These are phyloP conservation scores for Cyclargus thomasi DNA, from an alignment of 1,140 invertebrate species.

Conservation along the genomic window DNA sequence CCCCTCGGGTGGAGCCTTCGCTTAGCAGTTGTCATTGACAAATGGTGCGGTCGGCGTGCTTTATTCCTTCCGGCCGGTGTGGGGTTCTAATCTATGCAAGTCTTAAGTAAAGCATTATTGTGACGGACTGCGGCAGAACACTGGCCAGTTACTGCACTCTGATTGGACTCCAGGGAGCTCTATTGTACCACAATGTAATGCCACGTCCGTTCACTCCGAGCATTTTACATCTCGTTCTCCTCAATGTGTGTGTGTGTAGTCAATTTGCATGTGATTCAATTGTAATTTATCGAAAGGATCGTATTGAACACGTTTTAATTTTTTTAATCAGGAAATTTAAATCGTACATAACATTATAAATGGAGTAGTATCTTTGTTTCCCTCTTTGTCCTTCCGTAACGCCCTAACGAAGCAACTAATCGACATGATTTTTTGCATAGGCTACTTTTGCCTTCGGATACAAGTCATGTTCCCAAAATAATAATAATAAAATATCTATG, in stretches of 20 bases:
- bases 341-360: too few relatives aligned
- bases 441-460: too few relatives aligned
- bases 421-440: too few relatives aligned
- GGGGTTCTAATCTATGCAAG: constrained; percentile 32
- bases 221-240: not conserved
- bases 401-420: too few relatives aligned
- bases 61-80: constrained; percentile 29
- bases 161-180: not conserved
- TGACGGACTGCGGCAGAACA: not conserved
- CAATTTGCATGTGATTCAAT: not conserved
- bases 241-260: not conserved
- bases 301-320: not conserved
- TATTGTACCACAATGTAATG: not conserved
- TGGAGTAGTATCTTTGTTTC: too few relatives aligned
- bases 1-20: constrained; percentile 22
- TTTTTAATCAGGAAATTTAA: not conserved
- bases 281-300: not conserved
- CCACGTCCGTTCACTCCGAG: not conserved
- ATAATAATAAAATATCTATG: too few relatives aligned
- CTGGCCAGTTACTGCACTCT: not conserved
- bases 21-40: constrained; percentile 32
- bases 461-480: too few relatives aligned
- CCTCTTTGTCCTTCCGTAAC: too few relatives aligned
- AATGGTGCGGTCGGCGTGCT: constrained; percentile 34
- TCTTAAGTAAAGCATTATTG: constrained; percentile 21